Conservation (phyloP, 1,140 invertebrate genomes). For the Drosophila nannoptera region DNA sequence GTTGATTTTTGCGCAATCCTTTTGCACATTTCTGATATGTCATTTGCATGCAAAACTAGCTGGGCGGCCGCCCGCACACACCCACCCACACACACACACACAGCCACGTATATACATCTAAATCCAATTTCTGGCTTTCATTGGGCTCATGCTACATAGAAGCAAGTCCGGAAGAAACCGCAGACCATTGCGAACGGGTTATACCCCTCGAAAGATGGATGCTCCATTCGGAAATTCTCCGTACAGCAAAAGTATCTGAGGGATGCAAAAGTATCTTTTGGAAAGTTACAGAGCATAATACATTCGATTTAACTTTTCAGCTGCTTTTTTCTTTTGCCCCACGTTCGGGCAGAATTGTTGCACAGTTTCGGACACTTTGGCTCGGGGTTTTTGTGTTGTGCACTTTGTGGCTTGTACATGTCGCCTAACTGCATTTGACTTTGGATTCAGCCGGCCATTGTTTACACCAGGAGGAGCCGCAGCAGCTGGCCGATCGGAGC, state of each 20-base stretch:
- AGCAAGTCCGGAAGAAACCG: too few relatives aligned
- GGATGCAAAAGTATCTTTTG: neutral
- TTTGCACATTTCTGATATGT: conserved; percentile 62
- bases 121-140: neutral
- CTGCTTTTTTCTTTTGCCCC: conserved; percentile 6
- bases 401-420: conserved; percentile 15
- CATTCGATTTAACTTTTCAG: conserved; percentile 25
- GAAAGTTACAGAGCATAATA: conserved; percentile 3
- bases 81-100: neutral
- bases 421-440: conserved; percentile 43
- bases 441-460: conserved; percentile 30
- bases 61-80: neutral
- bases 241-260: neutral
- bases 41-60: conserved; percentile 73
- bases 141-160: too few relatives aligned
- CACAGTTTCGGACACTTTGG: conserved; percentile 21
- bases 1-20: conserved; percentile 69
- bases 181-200: too few relatives aligned
- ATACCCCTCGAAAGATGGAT: too few relatives aligned
- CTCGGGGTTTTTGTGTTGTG: conserved; percentile 26
- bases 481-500: neutral
- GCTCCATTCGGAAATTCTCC: neutral
- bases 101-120: neutral
- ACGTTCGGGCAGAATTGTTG: conserved; percentile 1
- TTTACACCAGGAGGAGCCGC: conserved; percentile 12